Percentiles rank a stretch among this genome's conserved stretches.
Conservation (phyloP, 2,888 invertebrate genomes). For the Parelbella ahira region DNA sequence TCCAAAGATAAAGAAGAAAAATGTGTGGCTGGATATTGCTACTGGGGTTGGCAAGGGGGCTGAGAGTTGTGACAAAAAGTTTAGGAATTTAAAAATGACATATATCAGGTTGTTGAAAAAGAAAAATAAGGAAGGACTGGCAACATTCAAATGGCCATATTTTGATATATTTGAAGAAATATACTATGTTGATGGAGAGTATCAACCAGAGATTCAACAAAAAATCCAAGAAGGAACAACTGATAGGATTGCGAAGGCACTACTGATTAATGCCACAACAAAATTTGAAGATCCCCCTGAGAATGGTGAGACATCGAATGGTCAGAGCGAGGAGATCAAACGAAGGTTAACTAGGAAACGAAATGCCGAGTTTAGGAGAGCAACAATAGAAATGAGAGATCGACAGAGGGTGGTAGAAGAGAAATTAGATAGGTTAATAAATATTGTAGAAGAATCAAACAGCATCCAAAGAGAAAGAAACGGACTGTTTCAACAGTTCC, state of each 20-base stretch:
- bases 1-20: conserved; percentile 70
- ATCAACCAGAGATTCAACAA: conserved; percentile 63
- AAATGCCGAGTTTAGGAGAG: conserved; percentile 60
- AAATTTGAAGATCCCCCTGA: conserved; percentile 43
- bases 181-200: conserved; percentile 61
- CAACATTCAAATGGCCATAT: conserved; percentile 68
- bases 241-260: conserved; percentile 57
- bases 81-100: conserved; percentile 69
- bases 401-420: conserved; percentile 66
- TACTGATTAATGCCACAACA: conserved; percentile 49
- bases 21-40: conserved; percentile 64
- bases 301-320: conserved; percentile 47
- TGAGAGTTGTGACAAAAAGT: conserved; percentile 69
- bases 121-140: conserved; percentile 49
- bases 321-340: conserved; percentile 49
- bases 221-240: conserved; percentile 56
- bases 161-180: conserved; percentile 69
- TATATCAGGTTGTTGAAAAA: conserved; percentile 65
- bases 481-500: conserved; percentile 62
- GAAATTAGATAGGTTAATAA: conserved; percentile 67
- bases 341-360: conserved; percentile 51
- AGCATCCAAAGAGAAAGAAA: conserved; percentile 68
- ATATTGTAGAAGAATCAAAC: conserved; percentile 72
- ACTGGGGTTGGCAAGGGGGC: conserved; percentile 59
- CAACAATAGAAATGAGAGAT: conserved; percentile 64